These are phyloP conservation scores for Psammodynastes pulverulentus DNA, from an alignment of 2,113 vertebrate species.

Conservation along the genomic window DNA sequence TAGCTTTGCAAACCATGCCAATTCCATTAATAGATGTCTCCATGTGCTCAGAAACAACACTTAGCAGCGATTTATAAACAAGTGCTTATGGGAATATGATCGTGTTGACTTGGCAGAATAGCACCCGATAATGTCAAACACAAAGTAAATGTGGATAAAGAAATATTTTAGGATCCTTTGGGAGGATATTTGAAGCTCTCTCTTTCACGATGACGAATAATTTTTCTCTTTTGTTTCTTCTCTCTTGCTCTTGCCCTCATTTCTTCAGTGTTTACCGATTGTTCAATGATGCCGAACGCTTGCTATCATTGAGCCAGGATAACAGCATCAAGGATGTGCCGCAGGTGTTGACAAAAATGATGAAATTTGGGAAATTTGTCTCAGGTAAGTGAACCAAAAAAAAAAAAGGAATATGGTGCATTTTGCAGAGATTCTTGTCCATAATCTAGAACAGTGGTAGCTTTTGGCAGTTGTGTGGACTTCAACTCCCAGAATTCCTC, in stretches of 20 bases:
- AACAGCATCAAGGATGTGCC: conserved; percentile 78
- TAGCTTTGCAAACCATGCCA: not conserved
- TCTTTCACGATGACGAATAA: not conserved
- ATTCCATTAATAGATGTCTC: not conserved
- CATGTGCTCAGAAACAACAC: not conserved
- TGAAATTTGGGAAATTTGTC: conserved; percentile 58
- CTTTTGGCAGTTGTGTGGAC: no score
- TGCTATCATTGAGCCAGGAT: conserved; percentile 90
- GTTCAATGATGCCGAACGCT: conserved; percentile 87
- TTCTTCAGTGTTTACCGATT: conserved; percentile 84
- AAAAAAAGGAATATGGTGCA: not conserved
- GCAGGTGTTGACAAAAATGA: conserved; percentile 67
- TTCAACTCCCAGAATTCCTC: no score
- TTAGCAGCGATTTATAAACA: not conserved
- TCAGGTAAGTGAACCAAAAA: conserved; percentile 69
- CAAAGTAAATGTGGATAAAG: not conserved
- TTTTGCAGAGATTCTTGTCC: not conserved
- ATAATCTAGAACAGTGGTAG: not conserved
- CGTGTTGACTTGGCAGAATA: not conserved
- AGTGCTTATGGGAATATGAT: not conserved
- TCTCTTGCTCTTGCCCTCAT: conserved; percentile 50
- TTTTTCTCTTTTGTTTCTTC: conserved; percentile 6
- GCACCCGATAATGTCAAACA: not conserved
- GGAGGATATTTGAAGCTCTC: not conserved
- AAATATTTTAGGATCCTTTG: not conserved